Conservation (phyloP, 2,113 vertebrate genomes). For the Leptosomus discolor region DNA sequence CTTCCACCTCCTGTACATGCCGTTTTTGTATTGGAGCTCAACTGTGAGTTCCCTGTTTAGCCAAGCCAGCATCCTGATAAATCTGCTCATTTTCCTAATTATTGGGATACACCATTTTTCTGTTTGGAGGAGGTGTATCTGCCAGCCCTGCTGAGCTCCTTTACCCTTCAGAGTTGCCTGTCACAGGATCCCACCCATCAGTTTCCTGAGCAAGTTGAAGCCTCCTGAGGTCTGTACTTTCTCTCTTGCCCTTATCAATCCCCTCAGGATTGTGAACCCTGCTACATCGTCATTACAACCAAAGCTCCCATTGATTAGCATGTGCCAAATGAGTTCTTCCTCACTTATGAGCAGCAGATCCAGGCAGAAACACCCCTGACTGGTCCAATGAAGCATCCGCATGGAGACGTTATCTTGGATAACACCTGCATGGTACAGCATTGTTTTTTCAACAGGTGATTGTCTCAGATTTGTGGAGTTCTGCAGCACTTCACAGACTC, state of each 20-base stretch:
- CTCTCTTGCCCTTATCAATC: neutral
- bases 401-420: neutral
- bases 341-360: neutral
- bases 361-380: neutral
- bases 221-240: neutral
- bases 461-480: neutral
- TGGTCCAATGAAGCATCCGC: neutral
- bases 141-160: neutral
- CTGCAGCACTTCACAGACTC: neutral
- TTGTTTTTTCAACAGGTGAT: neutral
- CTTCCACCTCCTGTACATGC: neutral
- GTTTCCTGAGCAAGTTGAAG: neutral
- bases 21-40: neutral
- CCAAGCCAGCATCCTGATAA: neutral
- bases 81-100: neutral
- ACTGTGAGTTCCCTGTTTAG: neutral
- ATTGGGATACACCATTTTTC: neutral
- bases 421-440: neutral
- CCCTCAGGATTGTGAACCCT: rapidly evolving
- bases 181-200: neutral
- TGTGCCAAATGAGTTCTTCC: neutral
- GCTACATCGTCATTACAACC: neutral
- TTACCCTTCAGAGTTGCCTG: neutral
- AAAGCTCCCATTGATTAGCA: neutral
- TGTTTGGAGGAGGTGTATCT: neutral